phyloP scores from a whole-genome alignment of 2,113 vertebrate species.

The Triplophysa siluroides region DNA sequence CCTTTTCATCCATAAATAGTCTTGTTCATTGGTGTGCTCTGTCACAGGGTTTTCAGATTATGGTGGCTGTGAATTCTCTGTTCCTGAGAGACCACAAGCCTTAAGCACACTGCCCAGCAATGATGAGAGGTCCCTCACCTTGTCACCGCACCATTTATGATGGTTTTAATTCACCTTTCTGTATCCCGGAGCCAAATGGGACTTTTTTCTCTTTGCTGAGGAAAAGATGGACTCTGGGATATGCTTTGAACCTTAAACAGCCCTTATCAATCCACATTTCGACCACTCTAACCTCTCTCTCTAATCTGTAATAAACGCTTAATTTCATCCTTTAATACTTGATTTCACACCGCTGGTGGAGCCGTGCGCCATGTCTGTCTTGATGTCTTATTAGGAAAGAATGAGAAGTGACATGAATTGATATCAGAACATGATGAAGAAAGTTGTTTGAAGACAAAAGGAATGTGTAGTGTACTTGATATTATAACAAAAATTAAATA shows the following conservation, averaged over 20 bases:
- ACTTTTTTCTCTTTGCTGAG: conserved; percentile 51
- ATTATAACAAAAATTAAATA: too few relatives aligned
- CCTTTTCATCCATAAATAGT: conserved; percentile 44
- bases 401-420: conserved; percentile 18
- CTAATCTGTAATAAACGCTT: conserved; percentile 53
- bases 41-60: conserved; percentile 59
- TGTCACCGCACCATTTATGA: conserved; percentile 64
- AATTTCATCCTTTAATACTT: conserved; percentile 47
- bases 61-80: conserved; percentile 59
- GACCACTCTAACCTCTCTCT: conserved; percentile 32
- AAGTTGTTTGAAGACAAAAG: background rate
- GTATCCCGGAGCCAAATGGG: conserved; percentile 58
- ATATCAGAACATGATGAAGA: conserved; percentile 10
- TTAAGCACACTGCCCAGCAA: conserved; percentile 64
- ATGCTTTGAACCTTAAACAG: conserved; percentile 54
- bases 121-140: conserved; percentile 67
- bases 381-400: conserved; percentile 52
- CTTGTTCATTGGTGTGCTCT: conserved; percentile 52
- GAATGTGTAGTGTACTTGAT: too few relatives aligned
- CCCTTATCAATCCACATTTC: conserved; percentile 46
- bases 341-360: conserved; percentile 39
- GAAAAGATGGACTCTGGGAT: conserved; percentile 58
- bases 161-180: conserved; percentile 70
- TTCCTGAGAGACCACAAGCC: conserved; percentile 65
- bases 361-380: conserved; percentile 25